Conservation (phyloP, 2,113 vertebrate species). For the Machaerirhynchus nigripectus region DNA sequence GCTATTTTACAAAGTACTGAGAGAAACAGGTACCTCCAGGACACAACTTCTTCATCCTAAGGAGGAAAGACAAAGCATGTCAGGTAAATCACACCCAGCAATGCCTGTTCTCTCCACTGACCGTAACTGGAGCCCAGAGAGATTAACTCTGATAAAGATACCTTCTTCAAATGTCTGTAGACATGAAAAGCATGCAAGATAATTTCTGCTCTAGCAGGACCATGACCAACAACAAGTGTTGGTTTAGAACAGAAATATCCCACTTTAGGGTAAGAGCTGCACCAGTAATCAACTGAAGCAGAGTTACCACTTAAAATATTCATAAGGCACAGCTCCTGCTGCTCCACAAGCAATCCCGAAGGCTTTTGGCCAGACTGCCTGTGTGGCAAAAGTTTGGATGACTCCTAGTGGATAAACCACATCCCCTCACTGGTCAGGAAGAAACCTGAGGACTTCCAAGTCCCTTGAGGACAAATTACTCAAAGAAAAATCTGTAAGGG, state of each 20-base stretch:
- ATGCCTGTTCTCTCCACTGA: background rate
- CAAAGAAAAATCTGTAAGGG: slow-evolving; percentile 5
- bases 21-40: background rate
- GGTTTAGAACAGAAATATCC: background rate
- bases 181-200: background rate
- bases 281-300: background rate
- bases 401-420: background rate
- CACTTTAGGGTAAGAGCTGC: background rate
- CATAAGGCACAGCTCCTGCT: background rate
- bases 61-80: background rate
- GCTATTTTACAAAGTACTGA: background rate
- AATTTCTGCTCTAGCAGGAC: background rate
- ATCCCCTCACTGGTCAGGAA: slow-evolving; percentile 19
- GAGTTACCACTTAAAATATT: background rate
- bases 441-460: background rate
- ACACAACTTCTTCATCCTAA: background rate
- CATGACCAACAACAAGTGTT: background rate
- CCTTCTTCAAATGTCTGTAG: background rate
- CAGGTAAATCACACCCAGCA: background rate
- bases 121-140: background rate
- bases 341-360: background rate
- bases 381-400: background rate
- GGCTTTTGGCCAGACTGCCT: background rate
- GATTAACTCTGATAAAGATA: background rate
- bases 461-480: slow-evolving; percentile 1